Percentiles rank a stretch among this genome's conserved stretches.
Evolutionary conservation across 1,140 invertebrate species (phyloP).

Genomic region (Magallana gigas): DNA sequence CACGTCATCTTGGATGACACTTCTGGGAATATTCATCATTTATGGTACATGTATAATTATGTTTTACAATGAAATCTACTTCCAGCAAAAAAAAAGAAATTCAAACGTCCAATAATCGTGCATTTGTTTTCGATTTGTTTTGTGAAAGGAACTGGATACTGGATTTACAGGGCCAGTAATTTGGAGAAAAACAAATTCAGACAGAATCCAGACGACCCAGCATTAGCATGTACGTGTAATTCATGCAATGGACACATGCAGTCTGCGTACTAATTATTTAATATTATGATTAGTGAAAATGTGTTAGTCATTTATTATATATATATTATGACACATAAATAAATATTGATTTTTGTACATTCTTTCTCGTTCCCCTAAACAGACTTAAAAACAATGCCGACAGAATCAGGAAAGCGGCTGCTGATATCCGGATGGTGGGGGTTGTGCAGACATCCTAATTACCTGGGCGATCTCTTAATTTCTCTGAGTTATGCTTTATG

Average conservation of each 20-base stretch:
- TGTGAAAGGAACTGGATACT: slow-evolving; percentile 82
- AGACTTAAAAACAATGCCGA: slow-evolving; percentile 90
- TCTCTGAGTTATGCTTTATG: slow-evolving; percentile 83
- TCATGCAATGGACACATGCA: no score
- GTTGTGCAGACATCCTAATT: slow-evolving; percentile 91
- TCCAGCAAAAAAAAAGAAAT: no score
- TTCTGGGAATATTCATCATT: slow-evolving; percentile 78
- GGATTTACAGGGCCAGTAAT: slow-evolving; percentile 85
- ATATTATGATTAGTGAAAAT: no score
- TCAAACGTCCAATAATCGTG: not conserved
- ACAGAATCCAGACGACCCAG: slow-evolving; percentile 84
- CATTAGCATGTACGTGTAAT: slow-evolving; percentile 82
- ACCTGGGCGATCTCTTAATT: slow-evolving; percentile 90
- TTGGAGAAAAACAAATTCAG: slow-evolving; percentile 87
- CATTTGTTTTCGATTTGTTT: not conserved
- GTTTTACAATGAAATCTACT: not conserved
- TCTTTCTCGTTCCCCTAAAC: slow-evolving; percentile 65
- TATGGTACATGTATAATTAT: slow-evolving; percentile 61
- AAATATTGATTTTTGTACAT: no score
- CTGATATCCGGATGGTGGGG: slow-evolving; percentile 91
- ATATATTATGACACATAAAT: no score
- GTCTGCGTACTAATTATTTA: no score
- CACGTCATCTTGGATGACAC: slow-evolving; percentile 78
- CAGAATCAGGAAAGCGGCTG: slow-evolving; percentile 88
- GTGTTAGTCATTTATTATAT: no score